Evolutionary conservation across 2,797 vertebrate genomes (phyloP).

Genomic region (Scleropages formosus): DNA sequence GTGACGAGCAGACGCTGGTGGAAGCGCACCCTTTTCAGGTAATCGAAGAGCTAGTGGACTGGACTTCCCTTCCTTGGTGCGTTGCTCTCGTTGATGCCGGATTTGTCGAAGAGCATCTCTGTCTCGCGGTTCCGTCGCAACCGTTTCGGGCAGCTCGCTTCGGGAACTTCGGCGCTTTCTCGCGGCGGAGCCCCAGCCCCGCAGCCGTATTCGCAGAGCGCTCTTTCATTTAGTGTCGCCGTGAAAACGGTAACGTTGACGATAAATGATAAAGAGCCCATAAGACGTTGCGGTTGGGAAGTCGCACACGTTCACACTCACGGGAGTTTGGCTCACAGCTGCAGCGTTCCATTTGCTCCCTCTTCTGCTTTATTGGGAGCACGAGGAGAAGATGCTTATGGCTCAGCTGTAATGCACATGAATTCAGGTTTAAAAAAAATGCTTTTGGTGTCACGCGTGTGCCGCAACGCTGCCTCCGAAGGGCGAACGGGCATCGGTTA

Average conservation of each 20-base stretch:
- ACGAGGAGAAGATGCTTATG: constrained; percentile 10
- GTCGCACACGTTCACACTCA: background rate
- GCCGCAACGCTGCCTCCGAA: background rate
- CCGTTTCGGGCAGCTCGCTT: too few relatives aligned
- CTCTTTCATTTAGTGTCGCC: too few relatives aligned
- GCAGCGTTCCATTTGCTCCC: background rate
- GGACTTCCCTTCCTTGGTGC: background rate
- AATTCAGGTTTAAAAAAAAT: background rate
- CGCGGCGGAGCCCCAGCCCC: background rate
- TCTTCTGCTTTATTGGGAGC: constrained; percentile 7
- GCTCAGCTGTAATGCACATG: constrained; percentile 1
- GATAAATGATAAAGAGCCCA: background rate
- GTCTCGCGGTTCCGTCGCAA: too few relatives aligned
- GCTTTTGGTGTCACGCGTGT: background rate
- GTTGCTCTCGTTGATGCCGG: too few relatives aligned
- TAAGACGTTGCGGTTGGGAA: background rate
- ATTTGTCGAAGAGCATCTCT: too few relatives aligned
- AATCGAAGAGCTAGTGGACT: background rate
- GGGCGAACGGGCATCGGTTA: constrained; percentile 3
- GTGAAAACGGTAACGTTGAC: too few relatives aligned
- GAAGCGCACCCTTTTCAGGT: background rate
- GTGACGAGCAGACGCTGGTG: background rate
- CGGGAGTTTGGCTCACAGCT: constrained; percentile 2
- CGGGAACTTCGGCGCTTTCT: background rate
- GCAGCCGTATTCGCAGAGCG: too few relatives aligned